phyloP scores from a whole-genome alignment of 2,797 vertebrate genomes.

The Psittacula echo region DNA sequence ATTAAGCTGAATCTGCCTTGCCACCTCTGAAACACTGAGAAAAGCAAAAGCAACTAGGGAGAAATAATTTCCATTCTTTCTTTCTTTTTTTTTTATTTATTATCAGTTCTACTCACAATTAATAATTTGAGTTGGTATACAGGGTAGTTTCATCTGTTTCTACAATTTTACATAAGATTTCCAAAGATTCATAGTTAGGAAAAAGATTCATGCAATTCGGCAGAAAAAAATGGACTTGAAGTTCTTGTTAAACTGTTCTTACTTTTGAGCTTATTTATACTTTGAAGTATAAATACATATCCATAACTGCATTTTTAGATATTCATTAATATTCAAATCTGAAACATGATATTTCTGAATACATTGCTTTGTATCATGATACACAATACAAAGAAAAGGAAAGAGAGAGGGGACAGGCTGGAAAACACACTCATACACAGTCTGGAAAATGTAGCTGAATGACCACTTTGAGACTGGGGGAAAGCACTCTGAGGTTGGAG shows the following conservation, averaged over 20 bases:
- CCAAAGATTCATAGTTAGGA: not conserved
- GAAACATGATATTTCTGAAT: not conserved
- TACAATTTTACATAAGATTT: not conserved
- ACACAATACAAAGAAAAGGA: not conserved
- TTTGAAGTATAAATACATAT: not conserved
- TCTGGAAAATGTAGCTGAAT: not conserved
- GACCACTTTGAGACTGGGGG: not conserved
- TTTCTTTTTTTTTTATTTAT: not conserved
- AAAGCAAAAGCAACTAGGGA: not conserved
- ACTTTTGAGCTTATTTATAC: not conserved
- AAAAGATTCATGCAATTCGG: not conserved
- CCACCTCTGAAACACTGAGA: not conserved
- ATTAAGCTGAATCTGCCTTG: not conserved
- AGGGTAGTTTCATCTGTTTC: not conserved
- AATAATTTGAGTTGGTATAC: not conserved
- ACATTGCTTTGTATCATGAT: not conserved
- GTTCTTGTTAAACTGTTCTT: not conserved
- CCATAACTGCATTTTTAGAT: not conserved
- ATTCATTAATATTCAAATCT: not conserved
- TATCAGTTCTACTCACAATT: not conserved
- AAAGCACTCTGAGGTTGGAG: not conserved
- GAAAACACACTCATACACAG: not conserved
- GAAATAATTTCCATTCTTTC: not conserved
- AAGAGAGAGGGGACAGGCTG: not conserved
- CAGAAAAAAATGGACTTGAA: not conserved